phyloP scores from a whole-genome alignment of 2,888 invertebrate genomes.

The Noctua janthina region DNA sequence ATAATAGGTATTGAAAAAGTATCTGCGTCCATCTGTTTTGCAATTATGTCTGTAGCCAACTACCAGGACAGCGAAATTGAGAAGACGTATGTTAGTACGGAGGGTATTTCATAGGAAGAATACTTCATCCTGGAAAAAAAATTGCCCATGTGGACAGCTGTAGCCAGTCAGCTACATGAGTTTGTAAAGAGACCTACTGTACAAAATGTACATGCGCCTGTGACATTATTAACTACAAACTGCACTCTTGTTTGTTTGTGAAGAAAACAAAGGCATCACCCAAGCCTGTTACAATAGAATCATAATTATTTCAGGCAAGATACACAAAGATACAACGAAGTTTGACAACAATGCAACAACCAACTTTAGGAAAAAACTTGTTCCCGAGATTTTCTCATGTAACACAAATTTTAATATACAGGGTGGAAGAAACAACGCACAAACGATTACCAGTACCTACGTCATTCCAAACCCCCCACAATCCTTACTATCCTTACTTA shows the following conservation, averaged over 20 bases:
- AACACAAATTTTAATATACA: not conserved
- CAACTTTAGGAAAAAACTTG: not conserved
- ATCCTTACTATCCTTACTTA: no score
- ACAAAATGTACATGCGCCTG: not conserved
- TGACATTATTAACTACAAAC: constrained; percentile 11
- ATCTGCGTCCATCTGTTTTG: not conserved
- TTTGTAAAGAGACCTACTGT: not conserved
- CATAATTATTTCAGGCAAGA: constrained; percentile 3
- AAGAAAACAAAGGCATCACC: not conserved
- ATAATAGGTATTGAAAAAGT: no score
- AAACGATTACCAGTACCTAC: not conserved
- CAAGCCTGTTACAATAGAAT: not conserved
- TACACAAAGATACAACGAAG: not conserved
- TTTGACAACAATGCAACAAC: constrained; percentile 1
- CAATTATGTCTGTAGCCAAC: not conserved
- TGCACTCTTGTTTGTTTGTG: not conserved
- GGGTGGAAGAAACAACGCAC: not conserved
- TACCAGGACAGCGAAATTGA: constrained; percentile 1
- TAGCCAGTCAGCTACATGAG: no score
- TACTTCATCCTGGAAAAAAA: not conserved
- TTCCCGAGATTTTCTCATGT: not conserved
- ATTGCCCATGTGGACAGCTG: not conserved
- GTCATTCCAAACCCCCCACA: no score
- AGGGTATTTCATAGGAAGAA: not conserved
- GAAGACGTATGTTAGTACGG: not conserved